These are phyloP conservation scores for Euborellia annulipes DNA, from an alignment of 1,140 invertebrate species.

Conservation along the genomic window DNA sequence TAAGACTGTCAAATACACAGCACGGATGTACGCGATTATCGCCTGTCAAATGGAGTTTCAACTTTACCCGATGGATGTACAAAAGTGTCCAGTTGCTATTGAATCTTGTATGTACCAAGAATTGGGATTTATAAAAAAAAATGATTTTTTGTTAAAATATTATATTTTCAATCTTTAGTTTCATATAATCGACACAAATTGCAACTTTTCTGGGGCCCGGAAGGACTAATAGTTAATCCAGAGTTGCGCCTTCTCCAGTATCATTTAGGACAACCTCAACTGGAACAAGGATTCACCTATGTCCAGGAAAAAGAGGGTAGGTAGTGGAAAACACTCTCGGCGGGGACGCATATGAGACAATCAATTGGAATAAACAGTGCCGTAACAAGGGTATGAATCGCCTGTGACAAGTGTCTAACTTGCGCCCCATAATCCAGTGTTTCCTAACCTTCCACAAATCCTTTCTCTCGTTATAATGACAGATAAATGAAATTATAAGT, in stretches of 20 bases:
- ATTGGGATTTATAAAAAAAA: neutral
- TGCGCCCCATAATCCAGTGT: too few relatives aligned
- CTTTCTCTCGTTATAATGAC: too few relatives aligned
- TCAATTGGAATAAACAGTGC: too few relatives aligned
- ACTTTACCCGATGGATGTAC: slow-evolving; percentile 69
- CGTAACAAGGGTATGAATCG: too few relatives aligned
- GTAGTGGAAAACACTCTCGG: too few relatives aligned
- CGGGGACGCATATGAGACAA: too few relatives aligned
- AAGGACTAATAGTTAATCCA: slow-evolving; percentile 56
- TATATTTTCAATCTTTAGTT: slow-evolving; percentile 33
- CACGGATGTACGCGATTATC: slow-evolving; percentile 65
- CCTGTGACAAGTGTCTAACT: too few relatives aligned
- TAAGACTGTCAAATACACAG: slow-evolving; percentile 59
- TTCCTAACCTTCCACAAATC: too few relatives aligned
- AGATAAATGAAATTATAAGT: too few relatives aligned
- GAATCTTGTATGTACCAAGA: slow-evolving; percentile 57
- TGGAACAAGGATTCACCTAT: slow-evolving; percentile 49
- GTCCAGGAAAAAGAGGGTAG: slow-evolving; percentile 54
- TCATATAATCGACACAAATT: slow-evolving; percentile 59
- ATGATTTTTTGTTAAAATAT: neutral
- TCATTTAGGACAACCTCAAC: slow-evolving; percentile 48
- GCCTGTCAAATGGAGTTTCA: slow-evolving; percentile 77
- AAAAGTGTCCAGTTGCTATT: slow-evolving; percentile 62
- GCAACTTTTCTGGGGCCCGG: slow-evolving; percentile 44
- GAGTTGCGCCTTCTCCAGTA: slow-evolving; percentile 62